These are phyloP conservation scores for Rotaria socialis DNA, from an alignment of 2,888 invertebrate species.

Conservation along the genomic window DNA sequence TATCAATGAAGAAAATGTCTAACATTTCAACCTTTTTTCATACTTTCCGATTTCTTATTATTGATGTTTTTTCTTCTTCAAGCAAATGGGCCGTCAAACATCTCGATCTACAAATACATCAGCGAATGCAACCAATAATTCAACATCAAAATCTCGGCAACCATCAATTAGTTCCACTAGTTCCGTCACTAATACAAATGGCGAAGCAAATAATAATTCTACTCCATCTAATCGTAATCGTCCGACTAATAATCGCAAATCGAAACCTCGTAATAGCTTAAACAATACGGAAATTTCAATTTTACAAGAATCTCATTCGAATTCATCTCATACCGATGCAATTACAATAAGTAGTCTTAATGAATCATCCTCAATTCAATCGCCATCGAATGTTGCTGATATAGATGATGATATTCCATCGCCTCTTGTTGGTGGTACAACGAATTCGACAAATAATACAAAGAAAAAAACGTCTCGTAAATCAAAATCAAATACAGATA, in stretches of 20 bases:
- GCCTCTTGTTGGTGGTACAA: background rate
- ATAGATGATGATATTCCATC: background rate
- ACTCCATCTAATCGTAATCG: background rate
- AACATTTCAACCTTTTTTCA: no score
- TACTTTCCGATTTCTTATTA: background rate
- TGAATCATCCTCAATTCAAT: conserved; percentile 27
- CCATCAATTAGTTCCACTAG: background rate
- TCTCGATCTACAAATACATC: conserved; percentile 9
- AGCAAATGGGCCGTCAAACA: conserved; percentile 30
- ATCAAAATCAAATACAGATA: background rate
- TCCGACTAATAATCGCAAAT: background rate
- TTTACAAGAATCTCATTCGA: conserved; percentile 15
- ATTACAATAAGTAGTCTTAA: background rate
- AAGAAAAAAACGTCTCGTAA: background rate
- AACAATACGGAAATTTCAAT: background rate
- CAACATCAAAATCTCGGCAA: background rate
- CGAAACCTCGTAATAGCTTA: background rate
- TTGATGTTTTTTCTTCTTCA: background rate
- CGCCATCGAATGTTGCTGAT: background rate
- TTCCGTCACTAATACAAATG: background rate
- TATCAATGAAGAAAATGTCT: no score
- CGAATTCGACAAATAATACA: background rate
- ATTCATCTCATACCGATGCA: background rate
- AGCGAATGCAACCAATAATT: conserved; percentile 5
- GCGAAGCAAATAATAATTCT: background rate